Conservation (phyloP, 1,140 invertebrate genomes). For the Macrostomum lignano region DNA sequence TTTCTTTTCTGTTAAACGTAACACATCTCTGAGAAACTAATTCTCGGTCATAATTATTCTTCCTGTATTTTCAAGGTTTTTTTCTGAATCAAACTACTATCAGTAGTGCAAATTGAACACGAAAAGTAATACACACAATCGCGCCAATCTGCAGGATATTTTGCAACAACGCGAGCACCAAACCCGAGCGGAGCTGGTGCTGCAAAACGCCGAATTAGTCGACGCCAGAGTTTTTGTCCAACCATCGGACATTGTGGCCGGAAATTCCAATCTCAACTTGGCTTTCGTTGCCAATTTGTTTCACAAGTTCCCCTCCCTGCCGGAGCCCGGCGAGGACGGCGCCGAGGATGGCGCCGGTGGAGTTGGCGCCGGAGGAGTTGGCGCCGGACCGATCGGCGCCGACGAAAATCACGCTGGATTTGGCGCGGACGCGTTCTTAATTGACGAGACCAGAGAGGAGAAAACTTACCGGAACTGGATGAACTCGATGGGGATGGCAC, state of each 20-base stretch:
- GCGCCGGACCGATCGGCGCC: constrained; percentile 2
- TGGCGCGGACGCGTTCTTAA: too few species aligned
- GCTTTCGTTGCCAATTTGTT: constrained; percentile 96
- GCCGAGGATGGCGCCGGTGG: constrained; percentile 10
- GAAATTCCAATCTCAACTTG: constrained; percentile 54
- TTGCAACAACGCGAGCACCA: constrained; percentile 42
- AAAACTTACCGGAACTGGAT: constrained; percentile 88
- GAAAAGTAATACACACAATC: too few species aligned
- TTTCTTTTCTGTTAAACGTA: too few species aligned
- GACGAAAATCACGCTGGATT: too few species aligned
- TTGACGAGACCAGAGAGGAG: constrained; percentile 27
- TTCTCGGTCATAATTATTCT: too few species aligned
- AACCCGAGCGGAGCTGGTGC: constrained; percentile 67
- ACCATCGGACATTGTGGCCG: constrained; percentile 30
- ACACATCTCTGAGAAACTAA: too few species aligned
- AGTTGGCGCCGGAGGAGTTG: too few species aligned
- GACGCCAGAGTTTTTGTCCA: constrained; percentile 77
- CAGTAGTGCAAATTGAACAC: too few species aligned
- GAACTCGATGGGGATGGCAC: constrained; percentile 85
- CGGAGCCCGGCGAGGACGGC: constrained; percentile 18
- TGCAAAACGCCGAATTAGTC: constrained; percentile 76
- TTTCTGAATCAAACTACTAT: too few species aligned
- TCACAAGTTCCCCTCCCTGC: constrained; percentile 68
- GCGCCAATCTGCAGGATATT: too few species aligned
- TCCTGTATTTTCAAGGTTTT: too few species aligned